phyloP scores from a whole-genome alignment of 2,888 invertebrate genomes.

The Noctua comes region DNA sequence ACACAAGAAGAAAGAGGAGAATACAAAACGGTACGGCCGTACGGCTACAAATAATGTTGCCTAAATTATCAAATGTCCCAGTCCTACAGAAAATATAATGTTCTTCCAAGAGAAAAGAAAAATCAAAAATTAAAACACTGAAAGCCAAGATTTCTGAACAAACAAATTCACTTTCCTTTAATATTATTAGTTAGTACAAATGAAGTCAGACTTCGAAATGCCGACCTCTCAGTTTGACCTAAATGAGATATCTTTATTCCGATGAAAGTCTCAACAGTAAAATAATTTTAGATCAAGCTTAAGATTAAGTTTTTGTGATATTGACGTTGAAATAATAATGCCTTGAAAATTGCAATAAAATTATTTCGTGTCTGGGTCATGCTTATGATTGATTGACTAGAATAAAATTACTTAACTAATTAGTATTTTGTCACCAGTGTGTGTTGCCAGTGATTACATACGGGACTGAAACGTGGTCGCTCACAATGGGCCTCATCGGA shows the following conservation, averaged over 20 bases:
- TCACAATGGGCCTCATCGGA: no score
- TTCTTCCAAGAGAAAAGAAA: not conserved
- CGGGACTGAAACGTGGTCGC: no score
- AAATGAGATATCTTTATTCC: slow-evolving; percentile 50
- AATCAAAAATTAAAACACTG: not conserved
- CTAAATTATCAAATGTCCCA: not conserved
- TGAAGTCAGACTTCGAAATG: slow-evolving; percentile 43
- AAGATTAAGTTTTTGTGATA: slow-evolving; percentile 29
- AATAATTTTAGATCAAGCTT: slow-evolving; percentile 36
- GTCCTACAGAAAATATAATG: not conserved
- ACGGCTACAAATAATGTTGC: not conserved
- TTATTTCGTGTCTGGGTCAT: not conserved
- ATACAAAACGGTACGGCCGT: fast-evolving
- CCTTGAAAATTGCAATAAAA: slow-evolving; percentile 4
- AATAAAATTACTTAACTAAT: not conserved
- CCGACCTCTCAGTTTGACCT: slow-evolving; percentile 41
- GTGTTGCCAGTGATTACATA: no score
- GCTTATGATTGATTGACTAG: slow-evolving; percentile 24
- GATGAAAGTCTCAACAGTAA: slow-evolving; percentile 26
- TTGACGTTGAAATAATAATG: slow-evolving; percentile 36
- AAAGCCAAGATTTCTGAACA: slow-evolving; percentile 26
- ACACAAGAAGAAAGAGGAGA: not conserved
- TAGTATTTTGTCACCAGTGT: no score
- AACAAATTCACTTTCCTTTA: slow-evolving; percentile 40
- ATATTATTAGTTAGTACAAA: slow-evolving; percentile 54